These are phyloP conservation scores for Caiman crocodilus DNA, from an alignment of 2,797 vertebrate species.

Conservation along the genomic window DNA sequence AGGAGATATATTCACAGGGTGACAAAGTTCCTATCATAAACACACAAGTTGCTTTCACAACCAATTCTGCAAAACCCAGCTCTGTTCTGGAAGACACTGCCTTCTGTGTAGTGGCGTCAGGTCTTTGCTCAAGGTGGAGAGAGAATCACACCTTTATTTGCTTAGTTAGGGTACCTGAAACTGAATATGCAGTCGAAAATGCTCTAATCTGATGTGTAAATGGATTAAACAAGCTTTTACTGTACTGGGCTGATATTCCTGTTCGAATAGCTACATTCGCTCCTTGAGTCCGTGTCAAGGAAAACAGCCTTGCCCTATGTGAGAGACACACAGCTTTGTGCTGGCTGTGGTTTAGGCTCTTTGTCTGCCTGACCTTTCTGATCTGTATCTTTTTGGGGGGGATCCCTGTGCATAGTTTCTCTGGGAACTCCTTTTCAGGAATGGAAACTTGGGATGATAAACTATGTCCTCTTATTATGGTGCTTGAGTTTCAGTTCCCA, in stretches of 20 bases:
- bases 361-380: background rate
- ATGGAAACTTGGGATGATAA: background rate
- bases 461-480: background rate
- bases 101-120: background rate
- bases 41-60: background rate
- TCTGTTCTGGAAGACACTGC: rapidly evolving
- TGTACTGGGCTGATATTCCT: background rate
- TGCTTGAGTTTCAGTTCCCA: background rate
- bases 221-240: background rate
- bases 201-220: background rate
- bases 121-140: background rate
- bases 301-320: background rate
- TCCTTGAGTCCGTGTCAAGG: background rate
- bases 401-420: background rate
- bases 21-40: background rate
- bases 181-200: background rate
- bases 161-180: background rate
- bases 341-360: background rate
- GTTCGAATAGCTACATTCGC: background rate
- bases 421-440: background rate
- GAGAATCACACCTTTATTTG: background rate
- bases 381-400: background rate
- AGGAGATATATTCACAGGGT: background rate
- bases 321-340: background rate
- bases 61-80: background rate